Percentiles rank a stretch among this genome's conserved stretches.
Conservation (phyloP, 53 echinoderm and acorn worm species). For the Echinarachnius parma region DNA sequence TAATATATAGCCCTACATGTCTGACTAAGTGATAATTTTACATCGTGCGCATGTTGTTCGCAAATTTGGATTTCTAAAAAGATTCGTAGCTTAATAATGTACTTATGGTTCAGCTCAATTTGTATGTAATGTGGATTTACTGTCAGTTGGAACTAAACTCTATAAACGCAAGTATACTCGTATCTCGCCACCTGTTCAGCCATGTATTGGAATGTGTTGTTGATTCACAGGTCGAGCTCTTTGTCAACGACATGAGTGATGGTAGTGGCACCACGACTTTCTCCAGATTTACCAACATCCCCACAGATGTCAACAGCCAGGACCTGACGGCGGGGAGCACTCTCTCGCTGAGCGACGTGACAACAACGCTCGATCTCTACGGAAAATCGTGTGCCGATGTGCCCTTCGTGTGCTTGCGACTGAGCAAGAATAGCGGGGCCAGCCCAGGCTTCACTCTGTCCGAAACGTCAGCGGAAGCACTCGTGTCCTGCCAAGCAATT, state of each 20-base stretch:
- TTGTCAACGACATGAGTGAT: conserved; percentile 36
- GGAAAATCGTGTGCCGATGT: conserved; percentile 34
- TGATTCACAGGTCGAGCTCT: conserved; percentile 47
- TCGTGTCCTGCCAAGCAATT: conserved; percentile 10
- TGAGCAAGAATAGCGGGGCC: conserved; percentile 55
- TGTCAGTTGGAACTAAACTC: no score
- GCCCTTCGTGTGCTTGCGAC: conserved; percentile 58
- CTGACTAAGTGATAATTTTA: no score
- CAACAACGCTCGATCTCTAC: conserved; percentile 48
- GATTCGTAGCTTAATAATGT: no score
- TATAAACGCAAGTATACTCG: no score
- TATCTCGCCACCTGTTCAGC: no score
- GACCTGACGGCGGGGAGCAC: conserved; percentile 15
- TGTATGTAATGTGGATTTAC: no score
- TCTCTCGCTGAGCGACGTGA: conserved; percentile 6
- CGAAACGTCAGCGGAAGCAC: not conserved
- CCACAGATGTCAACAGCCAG: not conserved
- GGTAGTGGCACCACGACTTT: conserved; percentile 24
- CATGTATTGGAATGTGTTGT: no score
- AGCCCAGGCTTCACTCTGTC: conserved; percentile 54
- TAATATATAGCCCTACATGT: no score
- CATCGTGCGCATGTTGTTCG: no score
- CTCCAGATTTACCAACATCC: not conserved
- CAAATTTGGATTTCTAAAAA: no score
- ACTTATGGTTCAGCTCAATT: no score